phyloP scores from a whole-genome alignment of 2,797 vertebrate genomes.

The Eremophila alpestris region DNA sequence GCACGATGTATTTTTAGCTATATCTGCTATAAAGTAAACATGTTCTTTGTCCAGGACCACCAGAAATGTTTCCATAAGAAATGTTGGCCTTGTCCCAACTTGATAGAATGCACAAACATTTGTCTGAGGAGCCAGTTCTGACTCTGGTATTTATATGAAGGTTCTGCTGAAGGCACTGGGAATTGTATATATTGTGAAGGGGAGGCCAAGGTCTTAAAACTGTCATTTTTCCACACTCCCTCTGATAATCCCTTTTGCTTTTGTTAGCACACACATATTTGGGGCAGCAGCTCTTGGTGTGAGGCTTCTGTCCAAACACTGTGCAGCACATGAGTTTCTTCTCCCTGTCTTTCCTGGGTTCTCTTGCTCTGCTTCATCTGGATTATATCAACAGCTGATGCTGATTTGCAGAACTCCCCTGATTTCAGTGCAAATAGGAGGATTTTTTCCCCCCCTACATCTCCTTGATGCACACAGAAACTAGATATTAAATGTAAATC shows the following conservation, averaged over 20 bases:
- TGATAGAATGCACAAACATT: slow-evolving; percentile 57
- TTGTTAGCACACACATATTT: slow-evolving; percentile 9
- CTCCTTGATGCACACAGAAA: not conserved
- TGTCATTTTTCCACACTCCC: not conserved
- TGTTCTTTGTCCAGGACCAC: slow-evolving; percentile 52
- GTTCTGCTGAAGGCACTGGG: slow-evolving; percentile 22
- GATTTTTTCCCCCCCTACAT: not conserved
- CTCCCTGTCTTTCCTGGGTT: not conserved
- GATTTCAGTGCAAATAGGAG: not conserved
- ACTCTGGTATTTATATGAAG: slow-evolving; percentile 27
- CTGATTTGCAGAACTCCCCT: not conserved
- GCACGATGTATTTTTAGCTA: slow-evolving; percentile 49
- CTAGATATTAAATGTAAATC: not conserved
- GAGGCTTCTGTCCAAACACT: not conserved
- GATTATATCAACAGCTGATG: not conserved
- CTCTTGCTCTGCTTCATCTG: not conserved
- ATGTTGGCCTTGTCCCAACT: slow-evolving; percentile 28
- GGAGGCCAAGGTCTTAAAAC: slow-evolving; percentile 28
- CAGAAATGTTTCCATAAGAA: slow-evolving; percentile 67
- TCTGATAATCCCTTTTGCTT: not conserved
- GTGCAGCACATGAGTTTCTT: not conserved
- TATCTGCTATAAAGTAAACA: slow-evolving; percentile 65
- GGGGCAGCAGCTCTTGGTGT: not conserved
- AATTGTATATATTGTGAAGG: not conserved
- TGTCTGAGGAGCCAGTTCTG: slow-evolving; percentile 12